These are phyloP conservation scores for Ichneumon xanthorius DNA, from an alignment of 2,888 invertebrate species.

Conservation along the genomic window DNA sequence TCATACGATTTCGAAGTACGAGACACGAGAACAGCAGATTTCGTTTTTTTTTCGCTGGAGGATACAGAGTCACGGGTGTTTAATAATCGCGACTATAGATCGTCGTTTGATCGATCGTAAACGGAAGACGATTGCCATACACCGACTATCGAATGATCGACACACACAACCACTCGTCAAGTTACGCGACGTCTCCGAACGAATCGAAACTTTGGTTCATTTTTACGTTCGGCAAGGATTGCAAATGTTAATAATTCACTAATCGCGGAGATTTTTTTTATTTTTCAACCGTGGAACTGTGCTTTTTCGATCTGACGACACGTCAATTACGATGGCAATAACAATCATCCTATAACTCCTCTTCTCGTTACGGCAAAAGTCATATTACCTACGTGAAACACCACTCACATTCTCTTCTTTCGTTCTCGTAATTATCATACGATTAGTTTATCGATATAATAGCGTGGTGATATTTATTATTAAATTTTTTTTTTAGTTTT, in stretches of 20 bases:
- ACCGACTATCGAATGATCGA: slow-evolving; percentile 36
- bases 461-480: slow-evolving; percentile 53
- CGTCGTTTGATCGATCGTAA: slow-evolving; percentile 27
- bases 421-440: slow-evolving; percentile 57
- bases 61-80: slow-evolving; percentile 1
- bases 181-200: slow-evolving; percentile 59
- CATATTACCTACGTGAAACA: slow-evolving; percentile 31
- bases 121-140: slow-evolving; percentile 40
- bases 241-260: slow-evolving; percentile 9
- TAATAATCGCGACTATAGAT: slow-evolving; percentile 9
- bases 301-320: slow-evolving; percentile 26
- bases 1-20: slow-evolving; percentile 39
- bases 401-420: slow-evolving; percentile 26
- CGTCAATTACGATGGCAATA: slow-evolving; percentile 27
- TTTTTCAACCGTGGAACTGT: slow-evolving; percentile 19
- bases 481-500: slow-evolving; percentile 25
- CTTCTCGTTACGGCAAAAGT: slow-evolving; percentile 42
- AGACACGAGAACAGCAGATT: slow-evolving; percentile 21
- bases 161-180: slow-evolving; percentile 55
- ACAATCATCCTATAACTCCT: slow-evolving; percentile 1
- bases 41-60: slow-evolving; percentile 5
- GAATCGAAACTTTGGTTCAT: slow-evolving; percentile 71
- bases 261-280: slow-evolving; percentile 29
- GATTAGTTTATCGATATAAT: slow-evolving; percentile 59
- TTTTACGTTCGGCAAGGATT: slow-evolving; percentile 50